Evolutionary conservation across 2,113 vertebrate genomes (phyloP).

Genomic region (Nothocercus julius): DNA sequence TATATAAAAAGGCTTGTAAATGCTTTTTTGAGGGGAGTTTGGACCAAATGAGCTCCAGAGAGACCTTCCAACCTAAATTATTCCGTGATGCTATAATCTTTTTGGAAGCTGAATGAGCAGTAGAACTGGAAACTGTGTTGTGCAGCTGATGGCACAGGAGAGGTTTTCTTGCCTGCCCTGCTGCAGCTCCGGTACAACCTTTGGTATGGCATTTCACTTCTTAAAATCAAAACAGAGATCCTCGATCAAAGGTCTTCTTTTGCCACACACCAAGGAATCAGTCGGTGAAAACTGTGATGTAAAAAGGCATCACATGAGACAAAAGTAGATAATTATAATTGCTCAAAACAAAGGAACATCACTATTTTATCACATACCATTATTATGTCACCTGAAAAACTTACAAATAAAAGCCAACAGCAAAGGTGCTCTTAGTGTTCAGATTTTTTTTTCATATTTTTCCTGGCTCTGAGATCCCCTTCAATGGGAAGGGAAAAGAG

Average conservation of each 20-base stretch:
- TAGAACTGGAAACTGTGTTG: not conserved
- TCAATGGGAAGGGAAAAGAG: not conserved
- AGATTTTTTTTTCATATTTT: not conserved
- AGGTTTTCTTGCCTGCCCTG: not conserved
- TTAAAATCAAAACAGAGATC: not conserved
- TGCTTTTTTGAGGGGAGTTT: conserved; percentile 5
- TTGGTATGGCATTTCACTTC: not conserved
- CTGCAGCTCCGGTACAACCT: not conserved
- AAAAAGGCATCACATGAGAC: not conserved
- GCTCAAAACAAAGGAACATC: not conserved
- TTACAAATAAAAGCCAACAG: not conserved
- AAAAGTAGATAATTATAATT: not conserved
- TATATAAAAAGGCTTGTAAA: not conserved
- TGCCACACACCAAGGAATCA: not conserved
- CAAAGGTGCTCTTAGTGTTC: not conserved
- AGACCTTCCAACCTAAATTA: conserved; percentile 23
- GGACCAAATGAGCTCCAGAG: not conserved
- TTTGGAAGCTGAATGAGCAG: not conserved
- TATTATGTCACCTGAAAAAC: not conserved
- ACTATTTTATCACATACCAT: rapidly evolving
- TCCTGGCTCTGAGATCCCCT: not conserved
- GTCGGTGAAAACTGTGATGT: not conserved
- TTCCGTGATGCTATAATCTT: not conserved
- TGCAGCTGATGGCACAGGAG: not conserved
- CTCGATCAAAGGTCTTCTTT: not conserved